These are phyloP conservation scores for Nyctibius grandis DNA, from an alignment of 2,797 vertebrate species.

Conservation along the genomic window DNA sequence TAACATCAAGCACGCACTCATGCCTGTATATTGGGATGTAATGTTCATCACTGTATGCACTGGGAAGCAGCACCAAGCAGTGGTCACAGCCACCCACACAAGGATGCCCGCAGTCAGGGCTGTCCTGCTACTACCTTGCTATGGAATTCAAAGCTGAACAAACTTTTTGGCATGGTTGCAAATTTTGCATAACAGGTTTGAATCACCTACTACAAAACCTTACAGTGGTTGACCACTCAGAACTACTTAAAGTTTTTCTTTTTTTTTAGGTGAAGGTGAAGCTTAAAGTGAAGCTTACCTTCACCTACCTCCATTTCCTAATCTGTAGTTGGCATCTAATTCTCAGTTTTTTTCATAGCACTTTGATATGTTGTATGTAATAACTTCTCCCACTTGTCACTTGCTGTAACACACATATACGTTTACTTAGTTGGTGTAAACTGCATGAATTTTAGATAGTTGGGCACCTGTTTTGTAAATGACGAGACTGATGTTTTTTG, in stretches of 20 bases:
- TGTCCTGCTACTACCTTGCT: neutral
- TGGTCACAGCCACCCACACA: neutral
- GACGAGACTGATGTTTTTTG: neutral
- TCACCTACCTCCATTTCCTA: neutral
- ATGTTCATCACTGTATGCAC: neutral
- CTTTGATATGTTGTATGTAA: neutral
- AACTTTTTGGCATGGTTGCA: neutral
- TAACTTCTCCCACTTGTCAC: neutral
- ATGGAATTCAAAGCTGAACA: neutral
- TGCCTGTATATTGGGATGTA: neutral
- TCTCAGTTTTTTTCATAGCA: neutral
- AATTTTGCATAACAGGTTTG: neutral
- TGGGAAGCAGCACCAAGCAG: neutral
- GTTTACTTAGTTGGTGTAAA: neutral
- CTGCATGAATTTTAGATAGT: neutral
- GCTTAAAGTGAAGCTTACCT: neutral
- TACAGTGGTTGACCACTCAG: neutral
- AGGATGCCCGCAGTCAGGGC: neutral
- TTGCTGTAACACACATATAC: neutral
- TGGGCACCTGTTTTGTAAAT: neutral
- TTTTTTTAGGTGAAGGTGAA: too few species aligned
- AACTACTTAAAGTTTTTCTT: neutral
- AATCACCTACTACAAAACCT: neutral
- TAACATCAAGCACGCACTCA: fast-evolving
- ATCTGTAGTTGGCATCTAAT: neutral